Evolutionary conservation across 2,797 vertebrate species (phyloP).

Genomic region (Xiphophorus birchmanni): DNA sequence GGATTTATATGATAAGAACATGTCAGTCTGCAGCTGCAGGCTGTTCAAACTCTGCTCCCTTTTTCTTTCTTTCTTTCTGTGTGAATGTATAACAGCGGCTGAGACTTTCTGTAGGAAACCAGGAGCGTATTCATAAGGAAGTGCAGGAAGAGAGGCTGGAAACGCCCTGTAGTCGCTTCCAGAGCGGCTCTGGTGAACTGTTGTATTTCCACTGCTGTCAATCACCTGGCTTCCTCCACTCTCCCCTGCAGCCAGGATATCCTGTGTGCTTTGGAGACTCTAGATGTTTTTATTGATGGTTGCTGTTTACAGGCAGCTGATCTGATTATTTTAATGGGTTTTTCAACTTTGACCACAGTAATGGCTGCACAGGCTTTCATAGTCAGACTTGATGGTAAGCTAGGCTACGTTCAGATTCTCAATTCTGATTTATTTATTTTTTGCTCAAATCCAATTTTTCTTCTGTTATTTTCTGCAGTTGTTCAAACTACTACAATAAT

Average conservation of each 20-base stretch:
- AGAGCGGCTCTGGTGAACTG: conserved; percentile 15
- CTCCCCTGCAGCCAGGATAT: conserved; percentile 57
- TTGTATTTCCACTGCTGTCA: conserved; percentile 35
- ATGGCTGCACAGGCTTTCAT: background rate
- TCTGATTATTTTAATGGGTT: background rate
- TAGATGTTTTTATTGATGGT: conserved; percentile 2
- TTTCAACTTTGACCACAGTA: background rate
- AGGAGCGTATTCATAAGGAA: conserved; percentile 53
- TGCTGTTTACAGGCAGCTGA: background rate
- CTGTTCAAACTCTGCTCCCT: conserved; percentile 2
- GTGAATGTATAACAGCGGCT: conserved; percentile 4
- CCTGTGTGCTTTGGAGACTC: conserved; percentile 37
- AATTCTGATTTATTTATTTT: too few relatives aligned
- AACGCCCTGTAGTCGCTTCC: conserved; percentile 61
- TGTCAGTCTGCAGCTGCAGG: conserved; percentile 44
- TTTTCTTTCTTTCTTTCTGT: conserved; percentile 1
- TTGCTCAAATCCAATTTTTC: background rate
- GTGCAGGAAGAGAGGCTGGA: conserved; percentile 63
- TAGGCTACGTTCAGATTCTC: background rate
- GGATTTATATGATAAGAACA: conserved; percentile 39
- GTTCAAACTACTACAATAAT: background rate
- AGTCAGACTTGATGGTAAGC: background rate
- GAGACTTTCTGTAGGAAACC: conserved; percentile 44
- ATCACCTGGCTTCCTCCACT: conserved; percentile 35
- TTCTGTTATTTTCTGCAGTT: background rate